Evolutionary conservation across 2,113 vertebrate species (phyloP).

Genomic region (Syrmaticus mikado): DNA sequence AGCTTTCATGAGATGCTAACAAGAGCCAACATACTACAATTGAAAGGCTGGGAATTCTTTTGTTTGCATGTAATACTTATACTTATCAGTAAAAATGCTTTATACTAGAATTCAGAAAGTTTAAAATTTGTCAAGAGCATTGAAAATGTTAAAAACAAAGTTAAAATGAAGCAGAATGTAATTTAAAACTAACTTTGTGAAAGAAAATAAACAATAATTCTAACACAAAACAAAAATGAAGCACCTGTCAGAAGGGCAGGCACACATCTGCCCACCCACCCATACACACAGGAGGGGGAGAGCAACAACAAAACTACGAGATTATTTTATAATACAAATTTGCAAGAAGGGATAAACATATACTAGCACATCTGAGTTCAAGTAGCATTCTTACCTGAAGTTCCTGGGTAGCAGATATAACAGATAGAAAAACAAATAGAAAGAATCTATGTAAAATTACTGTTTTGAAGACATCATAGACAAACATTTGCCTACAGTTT

Average conservation of each 20-base stretch:
- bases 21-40: background rate
- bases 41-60: background rate
- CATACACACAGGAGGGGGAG: background rate
- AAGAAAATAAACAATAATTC: slow-evolving; percentile 35
- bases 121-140: background rate
- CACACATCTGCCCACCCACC: background rate
- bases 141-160: slow-evolving; percentile 8
- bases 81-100: background rate
- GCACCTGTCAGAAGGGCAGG: slow-evolving; percentile 29
- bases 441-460: slow-evolving; percentile 82
- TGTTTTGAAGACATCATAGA: slow-evolving; percentile 61
- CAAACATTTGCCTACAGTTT: slow-evolving; percentile 63
- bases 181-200: background rate
- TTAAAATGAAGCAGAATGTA: background rate
- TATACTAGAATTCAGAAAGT: background rate
- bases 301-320: slow-evolving; percentile 60
- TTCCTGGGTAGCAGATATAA: slow-evolving; percentile 91
- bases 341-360: slow-evolving; percentile 68
- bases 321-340: slow-evolving; percentile 67
- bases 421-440: slow-evolving; percentile 88
- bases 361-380: slow-evolving; percentile 69
- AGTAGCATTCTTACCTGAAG: slow-evolving; percentile 90
- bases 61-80: background rate
- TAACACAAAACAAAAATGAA: slow-evolving; percentile 21
- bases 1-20: background rate